Evolutionary conservation across 2,113 vertebrate species (phyloP).

Genomic region (Xiphorhynchus elegans): DNA sequence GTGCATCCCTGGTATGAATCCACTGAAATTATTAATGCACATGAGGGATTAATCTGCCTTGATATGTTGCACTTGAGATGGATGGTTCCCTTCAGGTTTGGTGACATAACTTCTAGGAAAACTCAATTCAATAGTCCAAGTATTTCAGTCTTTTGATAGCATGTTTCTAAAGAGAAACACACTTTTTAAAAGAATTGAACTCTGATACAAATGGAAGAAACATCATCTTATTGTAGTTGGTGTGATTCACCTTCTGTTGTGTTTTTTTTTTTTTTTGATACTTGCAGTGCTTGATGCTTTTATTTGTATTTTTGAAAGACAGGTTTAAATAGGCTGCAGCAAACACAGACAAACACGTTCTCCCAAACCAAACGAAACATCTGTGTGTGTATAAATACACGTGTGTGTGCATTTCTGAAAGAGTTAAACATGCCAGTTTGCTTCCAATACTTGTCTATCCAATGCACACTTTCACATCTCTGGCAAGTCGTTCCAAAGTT

Average conservation of each 20-base stretch:
- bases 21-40: background rate
- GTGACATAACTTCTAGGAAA: constrained; percentile 41
- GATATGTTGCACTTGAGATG: background rate
- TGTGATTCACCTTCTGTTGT: background rate
- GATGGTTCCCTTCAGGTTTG: constrained; percentile 16
- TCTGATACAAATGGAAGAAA: background rate
- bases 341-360: background rate
- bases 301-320: background rate
- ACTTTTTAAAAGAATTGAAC: background rate
- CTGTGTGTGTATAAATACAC: background rate
- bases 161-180: background rate
- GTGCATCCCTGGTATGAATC: background rate
- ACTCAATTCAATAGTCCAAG: background rate
- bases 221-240: background rate
- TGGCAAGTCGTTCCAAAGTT: background rate
- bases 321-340: background rate
- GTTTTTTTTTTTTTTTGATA: background rate
- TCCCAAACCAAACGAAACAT: background rate
- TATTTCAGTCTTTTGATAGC: background rate
- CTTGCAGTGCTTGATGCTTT: background rate
- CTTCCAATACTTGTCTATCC: background rate
- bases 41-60: background rate
- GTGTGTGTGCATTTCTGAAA: background rate
- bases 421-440: background rate
- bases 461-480: background rate